Evolutionary conservation across 2,113 vertebrate genomes (phyloP).

Genomic region (Chrysochloris asiatica): DNA sequence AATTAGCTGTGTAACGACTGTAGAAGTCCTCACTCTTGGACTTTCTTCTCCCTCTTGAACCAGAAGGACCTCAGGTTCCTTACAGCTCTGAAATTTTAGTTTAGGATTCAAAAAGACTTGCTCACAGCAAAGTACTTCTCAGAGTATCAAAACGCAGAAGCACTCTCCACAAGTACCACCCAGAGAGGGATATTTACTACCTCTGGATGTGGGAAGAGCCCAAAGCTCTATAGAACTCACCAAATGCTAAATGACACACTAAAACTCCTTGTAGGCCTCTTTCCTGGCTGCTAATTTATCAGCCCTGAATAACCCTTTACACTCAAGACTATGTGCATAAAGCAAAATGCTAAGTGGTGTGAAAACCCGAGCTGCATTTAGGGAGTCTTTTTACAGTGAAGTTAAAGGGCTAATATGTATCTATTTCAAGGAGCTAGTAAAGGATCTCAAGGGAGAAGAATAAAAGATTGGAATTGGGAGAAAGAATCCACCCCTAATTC

Average conservation of each 20-base stretch:
- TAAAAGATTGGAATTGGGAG: not conserved
- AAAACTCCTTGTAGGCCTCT: constrained; percentile 75
- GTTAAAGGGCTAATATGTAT: constrained; percentile 72
- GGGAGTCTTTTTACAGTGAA: constrained; percentile 67
- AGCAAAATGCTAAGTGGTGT: constrained; percentile 71
- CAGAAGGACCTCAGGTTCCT: not conserved
- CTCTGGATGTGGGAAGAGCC: constrained; percentile 69
- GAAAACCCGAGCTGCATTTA: constrained; percentile 63
- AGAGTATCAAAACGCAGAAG: constrained; percentile 9
- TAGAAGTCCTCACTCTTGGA: not conserved
- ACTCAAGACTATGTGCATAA: constrained; percentile 78
- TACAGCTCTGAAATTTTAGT: not conserved
- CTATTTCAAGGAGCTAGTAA: constrained; percentile 57
- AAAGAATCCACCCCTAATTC: not conserved
- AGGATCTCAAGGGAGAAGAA: not conserved
- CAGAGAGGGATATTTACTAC: constrained; percentile 67
- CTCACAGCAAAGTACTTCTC: constrained; percentile 35
- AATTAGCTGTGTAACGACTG: no score
- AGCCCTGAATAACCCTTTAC: constrained; percentile 77
- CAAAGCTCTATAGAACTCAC: constrained; percentile 70
- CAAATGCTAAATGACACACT: constrained; percentile 79
- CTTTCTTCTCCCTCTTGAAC: not conserved
- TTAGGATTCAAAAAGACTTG: constrained; percentile 51
- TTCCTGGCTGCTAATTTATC: constrained; percentile 82
- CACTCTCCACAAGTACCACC: constrained; percentile 39